Evolutionary conservation across 1,140 invertebrate genomes (phyloP).

Genomic region (Acromyrmex charruanus): DNA sequence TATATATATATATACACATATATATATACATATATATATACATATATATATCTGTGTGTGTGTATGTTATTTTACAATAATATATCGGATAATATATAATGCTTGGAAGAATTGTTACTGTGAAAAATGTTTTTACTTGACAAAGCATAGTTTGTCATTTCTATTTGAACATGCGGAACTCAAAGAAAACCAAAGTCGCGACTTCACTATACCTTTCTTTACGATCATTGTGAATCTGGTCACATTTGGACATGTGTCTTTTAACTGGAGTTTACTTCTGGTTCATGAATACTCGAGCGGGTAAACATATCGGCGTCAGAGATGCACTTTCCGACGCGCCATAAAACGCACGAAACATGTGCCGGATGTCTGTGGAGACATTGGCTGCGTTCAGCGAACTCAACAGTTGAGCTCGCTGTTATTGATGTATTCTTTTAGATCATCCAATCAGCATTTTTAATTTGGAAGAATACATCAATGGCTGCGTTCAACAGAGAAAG

Average conservation of each 20-base stretch:
- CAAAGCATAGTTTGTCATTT: background rate
- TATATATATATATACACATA: too few relatives aligned
- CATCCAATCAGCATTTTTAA: too few relatives aligned
- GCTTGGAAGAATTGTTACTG: background rate
- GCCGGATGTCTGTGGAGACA: conserved; percentile 41
- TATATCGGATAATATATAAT: background rate
- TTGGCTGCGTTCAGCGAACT: background rate
- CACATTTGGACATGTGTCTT: conserved; percentile 7
- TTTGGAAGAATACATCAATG: too few relatives aligned
- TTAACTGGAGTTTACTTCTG: conserved; percentile 45
- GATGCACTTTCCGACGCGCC: conserved; percentile 34
- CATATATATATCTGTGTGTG: too few relatives aligned
- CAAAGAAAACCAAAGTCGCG: conserved; percentile 7
- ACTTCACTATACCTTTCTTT: conserved; percentile 28
- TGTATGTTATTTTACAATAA: background rate
- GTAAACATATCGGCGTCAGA: conserved; percentile 50
- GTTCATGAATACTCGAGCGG: conserved; percentile 19
- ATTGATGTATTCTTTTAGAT: too few relatives aligned
- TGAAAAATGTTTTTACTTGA: background rate
- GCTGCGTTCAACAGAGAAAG: too few relatives aligned
- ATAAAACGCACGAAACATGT: conserved; percentile 52
- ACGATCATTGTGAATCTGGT: conserved; percentile 33
- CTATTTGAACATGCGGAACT: background rate
- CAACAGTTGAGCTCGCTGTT: too few relatives aligned
- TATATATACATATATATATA: too few relatives aligned